Conservation (phyloP, 30 jellyfish, hydroid and myxozoan genomes). For the Chrysaora quinquecirrha region DNA sequence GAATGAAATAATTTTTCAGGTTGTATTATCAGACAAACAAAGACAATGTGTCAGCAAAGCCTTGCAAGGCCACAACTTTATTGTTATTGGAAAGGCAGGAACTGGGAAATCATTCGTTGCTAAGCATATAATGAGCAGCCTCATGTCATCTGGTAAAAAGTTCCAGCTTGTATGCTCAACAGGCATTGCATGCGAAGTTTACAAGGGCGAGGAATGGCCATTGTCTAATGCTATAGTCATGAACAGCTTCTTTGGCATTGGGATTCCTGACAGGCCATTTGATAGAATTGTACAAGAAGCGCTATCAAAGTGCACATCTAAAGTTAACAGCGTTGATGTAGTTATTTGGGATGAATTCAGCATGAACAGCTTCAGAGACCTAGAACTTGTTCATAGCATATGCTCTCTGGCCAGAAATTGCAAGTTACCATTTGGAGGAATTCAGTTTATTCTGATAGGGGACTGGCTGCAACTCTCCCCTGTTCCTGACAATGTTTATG, state of each 20-base stretch:
- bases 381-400: not conserved
- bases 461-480: too few species aligned
- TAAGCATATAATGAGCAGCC: not conserved
- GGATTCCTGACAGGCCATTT: constrained; percentile 1
- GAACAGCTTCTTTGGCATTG: constrained; percentile 4
- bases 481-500: constrained; percentile 1
- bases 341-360: constrained; percentile 1
- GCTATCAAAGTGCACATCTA: constrained; percentile 2
- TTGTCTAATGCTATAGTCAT: not conserved
- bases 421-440: too few species aligned
- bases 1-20: not conserved
- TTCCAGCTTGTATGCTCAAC: constrained; percentile 4
- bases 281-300: not conserved
- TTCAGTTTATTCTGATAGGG: too few species aligned
- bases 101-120: constrained; percentile 4
- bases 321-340: constrained; percentile 1
- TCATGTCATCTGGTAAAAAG: not conserved
- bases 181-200: too few species aligned
- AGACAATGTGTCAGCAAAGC: constrained; percentile 4
- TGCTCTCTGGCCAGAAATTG: constrained; percentile 5
- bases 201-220: constrained; percentile 7
- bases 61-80: not conserved
- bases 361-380: too few species aligned
- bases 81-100: not conserved
- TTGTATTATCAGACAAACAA: not conserved